Evolutionary conservation across 2,113 vertebrate species (phyloP), one percentile per base, ranked within the genome.

Genomic region (Paraplagusia blochii): DNA sequence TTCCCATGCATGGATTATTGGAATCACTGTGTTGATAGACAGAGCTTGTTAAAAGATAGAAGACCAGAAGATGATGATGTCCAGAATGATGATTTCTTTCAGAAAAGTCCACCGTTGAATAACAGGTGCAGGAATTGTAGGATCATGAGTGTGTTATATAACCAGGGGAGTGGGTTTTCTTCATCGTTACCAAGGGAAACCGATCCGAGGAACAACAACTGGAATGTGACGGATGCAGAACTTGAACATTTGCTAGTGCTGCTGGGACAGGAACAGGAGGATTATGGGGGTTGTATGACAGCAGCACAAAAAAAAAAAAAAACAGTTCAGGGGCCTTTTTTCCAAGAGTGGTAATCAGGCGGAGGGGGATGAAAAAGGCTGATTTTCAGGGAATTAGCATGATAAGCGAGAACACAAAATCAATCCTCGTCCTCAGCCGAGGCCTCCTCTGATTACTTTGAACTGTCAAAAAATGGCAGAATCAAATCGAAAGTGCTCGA

Each of bases 321-420:
- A 86, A 87, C 89, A 90, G 94, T 95, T 93, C 94, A 93, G 94
- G 76, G 92, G 92, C 94, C 94, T 83, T 82, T 84, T 29, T 95
- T 97, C 93, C 93, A 95, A 92, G 93, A 96, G 95, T 91, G 79
- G 86, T 87, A 88, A 88, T 88, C 86, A 88, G 84, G 91, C 93
- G 87, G 91, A 93, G 93, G 93, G 95, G 89, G 95, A 95, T 97
- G 95, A 98, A 98, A 88, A 98, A 96, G 96, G 90, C 96, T 95
- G 97, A 97, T 99, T 99, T 98, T 97, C 93, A 94, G 93, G 93
- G 96, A 96, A 99, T 98, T 99, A 98, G 94, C 97, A 99, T 99
- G 97, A 99, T 98, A 99, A 98, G 97, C 96, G 97, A 94, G 97
- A 96, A 97, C 97, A 98, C 94, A 97, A 99, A 98, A 99, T 99